Evolutionary conservation across 2,797 vertebrate genomes (phyloP).

Genomic region (Melanotaenia pygmaea): DNA sequence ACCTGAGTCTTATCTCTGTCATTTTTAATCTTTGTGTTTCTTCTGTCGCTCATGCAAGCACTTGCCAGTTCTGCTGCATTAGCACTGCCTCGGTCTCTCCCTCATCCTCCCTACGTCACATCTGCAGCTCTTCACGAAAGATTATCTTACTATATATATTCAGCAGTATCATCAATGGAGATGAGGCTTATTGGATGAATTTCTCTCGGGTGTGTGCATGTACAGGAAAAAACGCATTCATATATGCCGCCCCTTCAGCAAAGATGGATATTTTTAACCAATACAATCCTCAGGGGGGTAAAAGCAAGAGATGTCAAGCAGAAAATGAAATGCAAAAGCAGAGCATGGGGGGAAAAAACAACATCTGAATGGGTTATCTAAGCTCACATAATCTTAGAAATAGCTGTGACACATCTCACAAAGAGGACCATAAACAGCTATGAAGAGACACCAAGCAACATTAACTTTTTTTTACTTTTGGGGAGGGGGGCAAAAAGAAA

Average conservation of each 20-base stretch:
- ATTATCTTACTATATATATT: slow-evolving; percentile 79
- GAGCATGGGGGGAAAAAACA: not conserved
- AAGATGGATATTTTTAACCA: slow-evolving; percentile 66
- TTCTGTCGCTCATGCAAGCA: slow-evolving; percentile 8
- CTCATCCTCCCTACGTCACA: slow-evolving; percentile 66
- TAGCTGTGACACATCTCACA: not conserved
- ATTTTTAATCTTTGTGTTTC: slow-evolving; percentile 44
- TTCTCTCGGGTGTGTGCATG: slow-evolving; percentile 34
- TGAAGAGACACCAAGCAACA: not conserved
- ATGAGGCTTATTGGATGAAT: slow-evolving; percentile 72
- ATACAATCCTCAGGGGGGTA: slow-evolving; percentile 19
- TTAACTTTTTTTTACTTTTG: not conserved
- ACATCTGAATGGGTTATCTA: slow-evolving; percentile 2
- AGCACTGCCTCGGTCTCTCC: slow-evolving; percentile 23
- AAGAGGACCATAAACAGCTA: not conserved
- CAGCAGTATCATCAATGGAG: slow-evolving; percentile 73
- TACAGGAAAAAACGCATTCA: slow-evolving; percentile 12
- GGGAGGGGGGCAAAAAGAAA: not conserved
- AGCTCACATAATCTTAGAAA: not conserved
- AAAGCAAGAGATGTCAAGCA: slow-evolving; percentile 51
- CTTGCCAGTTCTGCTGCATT: slow-evolving; percentile 24
- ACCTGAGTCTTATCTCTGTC: slow-evolving; percentile 14
- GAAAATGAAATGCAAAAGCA: slow-evolving; percentile 54
- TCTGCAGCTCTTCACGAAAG: slow-evolving; percentile 72
- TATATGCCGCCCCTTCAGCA: slow-evolving; percentile 30